These are phyloP conservation scores for Pterophyllum scalare DNA, from an alignment of 2,113 vertebrate genomes.

Conservation along the genomic window DNA sequence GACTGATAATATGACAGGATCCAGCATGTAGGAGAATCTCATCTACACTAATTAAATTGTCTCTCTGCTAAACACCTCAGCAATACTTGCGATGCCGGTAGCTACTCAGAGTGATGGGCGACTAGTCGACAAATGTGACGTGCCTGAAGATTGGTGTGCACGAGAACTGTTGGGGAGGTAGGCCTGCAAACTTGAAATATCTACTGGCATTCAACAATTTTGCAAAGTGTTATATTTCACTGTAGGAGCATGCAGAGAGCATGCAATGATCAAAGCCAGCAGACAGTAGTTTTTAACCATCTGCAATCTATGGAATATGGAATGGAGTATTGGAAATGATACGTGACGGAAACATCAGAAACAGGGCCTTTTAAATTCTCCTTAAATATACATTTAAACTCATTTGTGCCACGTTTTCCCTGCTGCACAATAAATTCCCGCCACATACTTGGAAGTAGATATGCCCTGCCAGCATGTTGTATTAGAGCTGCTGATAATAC, in stretches of 20 bases:
- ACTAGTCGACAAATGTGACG: conserved; percentile 10
- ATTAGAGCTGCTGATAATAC: conserved; percentile 38
- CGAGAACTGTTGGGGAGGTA: neutral
- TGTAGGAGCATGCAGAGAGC: neutral
- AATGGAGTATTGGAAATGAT: conserved; percentile 1
- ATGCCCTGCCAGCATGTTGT: conserved; percentile 6
- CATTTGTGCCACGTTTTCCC: neutral
- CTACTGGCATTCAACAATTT: conserved; percentile 15
- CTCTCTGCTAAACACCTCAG: conserved; percentile 45
- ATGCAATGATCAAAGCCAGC: neutral
- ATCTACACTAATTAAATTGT: conserved; percentile 65
- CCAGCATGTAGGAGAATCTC: conserved; percentile 48
- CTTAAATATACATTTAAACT: neutral
- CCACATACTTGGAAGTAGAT: conserved; percentile 17
- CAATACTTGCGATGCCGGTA: conserved; percentile 1
- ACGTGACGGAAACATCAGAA: neutral
- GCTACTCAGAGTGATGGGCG: conserved; percentile 31
- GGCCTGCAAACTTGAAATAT: neutral
- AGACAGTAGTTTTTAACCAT: neutral
- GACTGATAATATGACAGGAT: conserved; percentile 67
- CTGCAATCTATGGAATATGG: neutral
- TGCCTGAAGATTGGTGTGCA: conserved; percentile 14
- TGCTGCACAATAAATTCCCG: neutral
- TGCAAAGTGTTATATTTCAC: neutral
- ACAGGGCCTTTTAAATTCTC: neutral